Evolutionary conservation across 1,140 invertebrate genomes (phyloP), one percentile per base, ranked within the genome.

Genomic region (Hycleus phaleratus): DNA sequence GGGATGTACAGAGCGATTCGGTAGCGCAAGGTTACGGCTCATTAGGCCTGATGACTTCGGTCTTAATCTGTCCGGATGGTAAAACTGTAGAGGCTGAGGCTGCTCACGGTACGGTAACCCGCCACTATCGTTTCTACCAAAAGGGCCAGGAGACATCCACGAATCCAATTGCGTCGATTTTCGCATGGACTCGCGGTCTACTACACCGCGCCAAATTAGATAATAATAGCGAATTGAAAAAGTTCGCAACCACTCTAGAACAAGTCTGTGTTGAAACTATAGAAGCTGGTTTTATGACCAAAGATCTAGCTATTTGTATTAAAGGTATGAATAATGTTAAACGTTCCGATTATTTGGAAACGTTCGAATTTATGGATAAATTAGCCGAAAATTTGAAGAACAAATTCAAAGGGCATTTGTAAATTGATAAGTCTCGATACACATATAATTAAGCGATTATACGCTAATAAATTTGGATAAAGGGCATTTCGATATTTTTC

Each of bases 121-220:
- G 96, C 58, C 96, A 98, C 73, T 98, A 88, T 73, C 80, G 95
- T 45, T 82, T 93, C 71, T 87, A 97, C 73, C 94, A 98, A 70
- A 87, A 95, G 78, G 93, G 93, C 46, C 92, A 97, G 74, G 94
- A 97, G 77, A 98, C 95, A 1, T 97, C 94, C 2, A 98, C 95
- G 10, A 98, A 98, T 78, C 90, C 95, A 0, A 97, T 98, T 69
- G 93, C 96, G n/a, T 97, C 94, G 0, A 98, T 98, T 65, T 98
- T 97, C 77, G 96, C 96, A 4, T 98, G 96, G 96, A 95, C 94
- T 0, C 81, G 86, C 66, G 96, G 96, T 46, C 78, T 98, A 0
- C 74, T 88, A 44, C 53, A 98, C 73, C 83, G 96, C 61, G 95
- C 93, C 32, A 94, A 96, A 70, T 76, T 98, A 24, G 96, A 98